Base-by-base conservation (phyloP, 2,888 invertebrate species). In the Spodoptera exigua region DNA sequence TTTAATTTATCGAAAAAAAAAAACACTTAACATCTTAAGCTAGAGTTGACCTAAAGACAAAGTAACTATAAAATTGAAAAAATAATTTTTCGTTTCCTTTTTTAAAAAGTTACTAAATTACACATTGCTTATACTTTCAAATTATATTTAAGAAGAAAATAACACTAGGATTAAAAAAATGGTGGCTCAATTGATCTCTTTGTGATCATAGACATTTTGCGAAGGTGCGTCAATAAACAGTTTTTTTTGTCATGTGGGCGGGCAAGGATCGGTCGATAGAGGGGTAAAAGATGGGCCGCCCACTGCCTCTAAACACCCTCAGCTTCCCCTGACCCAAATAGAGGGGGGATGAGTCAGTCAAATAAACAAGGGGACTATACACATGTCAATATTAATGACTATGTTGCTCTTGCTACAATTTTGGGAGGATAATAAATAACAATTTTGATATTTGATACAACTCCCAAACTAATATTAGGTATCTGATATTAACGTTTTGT, bases 281-380 rank as follows among this genome's bases (percentile, higher is more conserved):
- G 83, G 84, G 79, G 79, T 74, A 74, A 70, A 27, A 83, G 87
- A 84, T 84, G 83, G 70, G 80, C 86, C 88, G 85, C 88, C 88
- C 85, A 71, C 74, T 66, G 41, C 70, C 76, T 67, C 73, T 70
- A 58, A 60, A 63, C 67, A 80, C 79, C 85, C 78, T 86, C 88
- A 86, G 85, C 87, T 82, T 88, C 91, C 87, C 84, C 89, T 89
- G 89, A 89, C 90, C 89, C 84, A 89, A 81, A 89, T 87, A 85
- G 71, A 78, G 82, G 89, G 89, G 87, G 89, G 86, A 80, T 84
- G 84, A 79, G 79, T 74, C 81, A 84, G 78, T 81, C 84, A 74
- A 71, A 56, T 75, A 76, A 64, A 78, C 54, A 46, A 49, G 52
- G 52, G 62, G 18, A 61, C 44, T 60, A 61, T 59, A 61, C 58